A percentile compares a stretch with the other conserved stretches of the same genome.
These are phyloP conservation scores for Mya arenaria DNA, from an alignment of 1,140 invertebrate species.

Conservation along the genomic window DNA sequence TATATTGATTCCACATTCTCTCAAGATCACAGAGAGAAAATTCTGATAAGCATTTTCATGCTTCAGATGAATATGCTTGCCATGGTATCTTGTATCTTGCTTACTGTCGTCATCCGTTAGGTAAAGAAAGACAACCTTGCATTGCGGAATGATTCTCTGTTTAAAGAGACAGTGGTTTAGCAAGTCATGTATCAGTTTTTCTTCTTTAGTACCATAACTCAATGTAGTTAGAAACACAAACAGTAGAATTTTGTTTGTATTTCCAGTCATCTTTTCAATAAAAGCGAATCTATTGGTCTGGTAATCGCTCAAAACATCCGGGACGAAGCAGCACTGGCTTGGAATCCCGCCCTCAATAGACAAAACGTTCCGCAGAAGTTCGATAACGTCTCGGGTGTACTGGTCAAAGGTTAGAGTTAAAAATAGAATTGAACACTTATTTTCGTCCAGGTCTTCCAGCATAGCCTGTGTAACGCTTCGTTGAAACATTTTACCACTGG, in stretches of 20 bases:
- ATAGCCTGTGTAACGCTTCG: not conserved
- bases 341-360: slow-evolving; percentile 1
- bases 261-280: not conserved
- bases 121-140: slow-evolving; percentile 13
- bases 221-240: slow-evolving; percentile 21
- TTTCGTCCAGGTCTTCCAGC: not conserved
- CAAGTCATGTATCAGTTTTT: not conserved
- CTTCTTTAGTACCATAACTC: not conserved
- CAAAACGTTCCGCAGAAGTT: not conserved
- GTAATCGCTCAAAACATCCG: not conserved
- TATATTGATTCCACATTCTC: slow-evolving; percentile 11
- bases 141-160: slow-evolving; percentile 1
- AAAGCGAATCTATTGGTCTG: not conserved
- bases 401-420: not conserved
- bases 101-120: slow-evolving; percentile 10
- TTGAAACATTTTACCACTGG: not conserved
- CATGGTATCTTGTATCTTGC: not conserved
- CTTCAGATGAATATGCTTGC: not conserved
- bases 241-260: slow-evolving; percentile 12
- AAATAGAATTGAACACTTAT: slow-evolving; percentile 3
- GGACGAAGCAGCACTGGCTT: slow-evolving; percentile 15
- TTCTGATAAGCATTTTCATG: not conserved
- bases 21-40: not conserved
- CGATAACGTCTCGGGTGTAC: slow-evolving; percentile 5
- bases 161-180: not conserved